Evolutionary conservation across 2,797 vertebrate species (phyloP), one percentile per base, ranked within the genome.

Genomic region (Chrysocyon brachyurus): DNA sequence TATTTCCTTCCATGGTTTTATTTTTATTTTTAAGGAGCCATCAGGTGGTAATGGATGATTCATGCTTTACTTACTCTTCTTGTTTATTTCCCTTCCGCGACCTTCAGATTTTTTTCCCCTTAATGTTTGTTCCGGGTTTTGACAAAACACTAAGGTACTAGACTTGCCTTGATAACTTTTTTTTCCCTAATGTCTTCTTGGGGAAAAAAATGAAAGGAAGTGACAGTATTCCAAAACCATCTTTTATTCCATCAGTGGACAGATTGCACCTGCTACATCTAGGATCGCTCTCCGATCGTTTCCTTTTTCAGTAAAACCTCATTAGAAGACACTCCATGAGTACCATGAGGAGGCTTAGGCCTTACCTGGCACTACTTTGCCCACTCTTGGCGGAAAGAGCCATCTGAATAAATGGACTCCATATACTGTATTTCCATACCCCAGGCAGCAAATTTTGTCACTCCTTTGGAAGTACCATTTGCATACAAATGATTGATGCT

Each of bases 81-180:
- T 97, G 97, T 97, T 98, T 98, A 97, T 97, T 98, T 98, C 94
- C 98, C 91, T 97, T 98, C 97, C 72, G 83, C 12, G 72, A 96
- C 97, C 98, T 98, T 98, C 97, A 94, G 81, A 95, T 88, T 91
- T 92, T 97, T 97, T 97, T 85, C 91, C 63, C 3, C 66, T 96
- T 86, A 91, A 91, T 98, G 97, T 98, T 98, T 98, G 92, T 98
- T 98, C 97, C 94, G 86, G 91, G 84, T 97, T 97, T 98, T 97
- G 93, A 98, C 96, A 98, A 98, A 98, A 84, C 93, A 59, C 90
- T 90, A 81, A 95, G 84, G 84, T 84, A 93, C 90, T 94, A 96
- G 87, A 96, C 96, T 98, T 96, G 90, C 2, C 28, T 96, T 96
- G 72, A 79, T 91, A 91, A 88, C 40, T 56, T 84, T 87, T 94